phyloP scores from a whole-genome alignment of 2,888 invertebrate species.

The Phymatocera aterrima region DNA sequence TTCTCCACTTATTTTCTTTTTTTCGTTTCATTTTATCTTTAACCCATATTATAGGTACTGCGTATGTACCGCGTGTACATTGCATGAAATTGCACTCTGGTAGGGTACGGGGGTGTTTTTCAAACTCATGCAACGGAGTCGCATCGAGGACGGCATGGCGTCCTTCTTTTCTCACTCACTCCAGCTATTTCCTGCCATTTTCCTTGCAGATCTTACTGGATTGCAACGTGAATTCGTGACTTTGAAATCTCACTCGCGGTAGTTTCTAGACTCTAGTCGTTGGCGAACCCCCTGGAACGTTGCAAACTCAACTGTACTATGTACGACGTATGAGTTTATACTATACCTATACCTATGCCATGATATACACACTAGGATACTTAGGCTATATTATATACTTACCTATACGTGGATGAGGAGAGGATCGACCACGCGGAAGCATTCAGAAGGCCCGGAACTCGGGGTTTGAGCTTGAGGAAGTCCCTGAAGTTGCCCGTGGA shows the following conservation, averaged over 20 bases:
- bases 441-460: constrained; percentile 40
- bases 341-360: not conserved
- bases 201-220: not conserved
- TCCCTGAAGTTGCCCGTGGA: constrained; percentile 32
- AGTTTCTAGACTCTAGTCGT: constrained; percentile 23
- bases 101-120: constrained; percentile 22
- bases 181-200: constrained; percentile 36
- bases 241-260: constrained; percentile 34
- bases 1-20: not conserved
- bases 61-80: not conserved
- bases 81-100: not conserved
- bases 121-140: constrained; percentile 26
- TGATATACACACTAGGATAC: not conserved
- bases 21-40: not conserved
- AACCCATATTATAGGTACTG: not conserved
- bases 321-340: not conserved
- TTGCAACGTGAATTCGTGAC: constrained; percentile 26
- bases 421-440: constrained; percentile 20
- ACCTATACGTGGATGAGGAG: constrained; percentile 17
- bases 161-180: constrained; percentile 24
- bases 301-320: constrained; percentile 1
- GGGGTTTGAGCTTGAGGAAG: constrained; percentile 20
- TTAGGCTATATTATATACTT: not conserved
- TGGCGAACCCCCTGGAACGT: not conserved
- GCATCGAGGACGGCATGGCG: not conserved